Evolutionary conservation across 2,797 vertebrate species (phyloP), one percentile per base, ranked within the genome.

Genomic region (Acanthurus lineatus): DNA sequence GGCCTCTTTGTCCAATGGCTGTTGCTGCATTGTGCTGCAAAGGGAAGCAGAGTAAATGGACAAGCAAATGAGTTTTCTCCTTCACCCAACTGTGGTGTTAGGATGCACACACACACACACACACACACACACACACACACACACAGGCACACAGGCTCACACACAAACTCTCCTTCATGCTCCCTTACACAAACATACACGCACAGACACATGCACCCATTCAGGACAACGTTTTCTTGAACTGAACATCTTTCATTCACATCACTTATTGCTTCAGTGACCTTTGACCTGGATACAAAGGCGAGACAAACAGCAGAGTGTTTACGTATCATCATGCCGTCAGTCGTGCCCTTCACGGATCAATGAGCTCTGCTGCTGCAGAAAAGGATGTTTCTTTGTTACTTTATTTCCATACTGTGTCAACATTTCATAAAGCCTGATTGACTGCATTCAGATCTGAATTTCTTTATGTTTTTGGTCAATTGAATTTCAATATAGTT

Each of bases 1-100:
- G 83, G 89, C 83, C 86, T 91, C 91, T 92, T 92, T 92, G 91
- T 93, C 85, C 82, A 64, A 49, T 49, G 73, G 84, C 89, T 79
- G 83, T 83, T 67, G 42, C 87, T 81, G 86, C 79, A 87, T 92
- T 92, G 88, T 88, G 79, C 86, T 77, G 81, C 64, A 35, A 76
- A 86, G 83, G 85, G 88, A 92, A 83, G 85, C 86, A 28, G 82
- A 86, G 76, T 82, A 89, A 89, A 89, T 85, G 81, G 79, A 87
- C 90, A 92, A 89, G 81, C 89, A 89, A 93, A 90, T 90, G 58
- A 92, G 86, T 79, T 83, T 72, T 79, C 67, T 77, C 69, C 72
- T 72, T 69, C 72, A 85, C 78, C 59, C 74, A 64, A 69, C 64
- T 74, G 80, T 60, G 73, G 69, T 38, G 63, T 76, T 56, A 42